Evolutionary conservation across 2,113 vertebrate species (phyloP), one percentile per base, ranked within the genome.

Genomic region (Hemiprocne comata): DNA sequence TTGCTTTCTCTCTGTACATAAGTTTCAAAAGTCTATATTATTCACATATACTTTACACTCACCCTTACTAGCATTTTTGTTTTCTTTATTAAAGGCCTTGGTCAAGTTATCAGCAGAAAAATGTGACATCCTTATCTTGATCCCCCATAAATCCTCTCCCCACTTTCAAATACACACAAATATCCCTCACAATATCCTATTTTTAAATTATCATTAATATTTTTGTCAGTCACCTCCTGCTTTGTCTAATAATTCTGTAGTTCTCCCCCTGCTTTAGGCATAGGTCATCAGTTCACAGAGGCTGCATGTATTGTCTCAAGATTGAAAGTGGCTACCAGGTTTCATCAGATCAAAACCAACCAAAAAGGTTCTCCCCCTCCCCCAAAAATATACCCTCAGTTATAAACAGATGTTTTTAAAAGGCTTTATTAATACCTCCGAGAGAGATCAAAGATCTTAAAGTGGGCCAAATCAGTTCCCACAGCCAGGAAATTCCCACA

Each of bases 391-490:
- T 1, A 58, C 0, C 1, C 18, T 69, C 15, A 50, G n/a, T 18
- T 72, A 64, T 3, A 55, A 82, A 34, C 13, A 67, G 19, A 60
- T 62, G 28, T 17, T 72, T 87, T 44, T 42, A 28, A 85, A 78
- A 73, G 29, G 7, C 34, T 88, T 88, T 73, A 51, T 84, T 20
- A 26, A 71, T 98, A 99, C 99, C 99, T 99, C 97, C 99, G 98
- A 29, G 99, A 99, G 76, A 99, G 99, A 97, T 99, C 99, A 69
- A 99, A 99, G 55, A 99, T 98, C 97, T 99, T 98, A 55, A 99
- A 97, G 92, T 99, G 98, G 64, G 98, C 97, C 6, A 98, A 95
- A 94, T 99, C 99, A 12, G 99, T 99, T 80, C 99, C 99, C 11
- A 99, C 98, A n/a, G 97, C 98, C 96, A 99, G 97, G 96, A 99